These are phyloP conservation scores for Chelon auratus DNA, from an alignment of 2,797 vertebrate genomes.

Conservation along the genomic window DNA sequence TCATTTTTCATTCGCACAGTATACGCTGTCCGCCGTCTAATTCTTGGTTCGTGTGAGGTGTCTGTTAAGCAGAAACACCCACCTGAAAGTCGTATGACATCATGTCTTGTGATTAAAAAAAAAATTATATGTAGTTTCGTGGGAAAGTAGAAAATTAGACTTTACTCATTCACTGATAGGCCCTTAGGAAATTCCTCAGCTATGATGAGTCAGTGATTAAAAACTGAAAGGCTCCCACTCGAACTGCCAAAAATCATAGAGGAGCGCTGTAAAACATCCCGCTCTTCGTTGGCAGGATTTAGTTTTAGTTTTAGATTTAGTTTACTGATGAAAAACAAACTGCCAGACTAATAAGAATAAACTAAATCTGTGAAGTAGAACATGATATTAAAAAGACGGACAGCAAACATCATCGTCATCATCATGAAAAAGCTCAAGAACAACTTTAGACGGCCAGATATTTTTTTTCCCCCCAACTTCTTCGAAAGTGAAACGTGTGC, in stretches of 20 bases:
- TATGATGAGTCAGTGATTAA: not conserved
- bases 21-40: slow-evolving; percentile 16
- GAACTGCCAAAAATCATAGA: too few species aligned
- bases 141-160: slow-evolving; percentile 13
- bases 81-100: slow-evolving; percentile 53
- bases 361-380: too few species aligned
- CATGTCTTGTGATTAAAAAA: slow-evolving; percentile 55
- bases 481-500: slow-evolving; percentile 31
- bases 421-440: too few species aligned
- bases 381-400: too few species aligned
- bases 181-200: slow-evolving; percentile 1
- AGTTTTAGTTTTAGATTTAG: too few species aligned
- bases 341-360: too few species aligned
- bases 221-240: too few species aligned
- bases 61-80: slow-evolving; percentile 21
- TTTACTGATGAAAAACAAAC: too few species aligned
- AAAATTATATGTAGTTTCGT: slow-evolving; percentile 9
- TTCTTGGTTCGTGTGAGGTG: slow-evolving; percentile 25
- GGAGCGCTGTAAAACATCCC: too few species aligned
- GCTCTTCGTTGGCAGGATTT: too few species aligned
- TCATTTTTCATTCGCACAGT: not conserved
- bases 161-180: slow-evolving; percentile 8
- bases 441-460: not conserved
- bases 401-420: too few species aligned
- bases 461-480: not conserved